Evolutionary conservation across 2,888 invertebrate species (phyloP), one percentile per base, ranked within the genome.

Genomic region (Odontomyia ornata): DNA sequence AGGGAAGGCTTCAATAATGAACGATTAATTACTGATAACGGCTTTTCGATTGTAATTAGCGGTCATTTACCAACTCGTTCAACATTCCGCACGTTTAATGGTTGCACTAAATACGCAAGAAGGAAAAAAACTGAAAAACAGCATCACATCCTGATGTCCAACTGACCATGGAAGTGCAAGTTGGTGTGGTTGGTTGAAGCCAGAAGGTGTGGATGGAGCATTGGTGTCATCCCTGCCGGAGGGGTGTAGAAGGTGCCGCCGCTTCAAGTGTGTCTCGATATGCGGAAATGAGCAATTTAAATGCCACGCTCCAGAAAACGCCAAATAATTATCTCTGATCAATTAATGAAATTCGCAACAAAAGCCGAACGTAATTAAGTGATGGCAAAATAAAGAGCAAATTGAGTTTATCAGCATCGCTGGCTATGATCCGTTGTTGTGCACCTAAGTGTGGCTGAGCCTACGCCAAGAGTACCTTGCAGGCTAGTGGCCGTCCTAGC

Each of bases 281-380:
- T 36, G 36, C 36, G 36, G 36, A 36, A 36, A 36, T 28, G 62
- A 27, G n/a, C 25, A 13, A 62, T 62, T 62, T 27, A 25, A 27
- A 62, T 62, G 23, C 23, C 25, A 43, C n/a, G 23, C 21, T 15
- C 3, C 18, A 23, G 47, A 43, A 69, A 69, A 69, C 25, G 69
- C 9, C 52, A 28, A 72, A 72, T 72, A 72, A 52, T 56, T 72
- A 28, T 52, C 71, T 36, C 18, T 11, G 71, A 52, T 52, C 27
- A 72, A 52, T 72, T 72, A 72, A 72, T 72, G 71, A 72, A 72
- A 72, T 52, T 52, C 52, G 30, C 27, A 65, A 52, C 71, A 28
- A 69, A 69, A 69, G 69, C 71, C 27, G 25, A 56, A 72, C 71
- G 71, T 56, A 72, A 72, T 72, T 72, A 72, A 72, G 52, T 52